Evolutionary conservation across 2,888 invertebrate species (phyloP).

Genomic region (Acleris literana): DNA sequence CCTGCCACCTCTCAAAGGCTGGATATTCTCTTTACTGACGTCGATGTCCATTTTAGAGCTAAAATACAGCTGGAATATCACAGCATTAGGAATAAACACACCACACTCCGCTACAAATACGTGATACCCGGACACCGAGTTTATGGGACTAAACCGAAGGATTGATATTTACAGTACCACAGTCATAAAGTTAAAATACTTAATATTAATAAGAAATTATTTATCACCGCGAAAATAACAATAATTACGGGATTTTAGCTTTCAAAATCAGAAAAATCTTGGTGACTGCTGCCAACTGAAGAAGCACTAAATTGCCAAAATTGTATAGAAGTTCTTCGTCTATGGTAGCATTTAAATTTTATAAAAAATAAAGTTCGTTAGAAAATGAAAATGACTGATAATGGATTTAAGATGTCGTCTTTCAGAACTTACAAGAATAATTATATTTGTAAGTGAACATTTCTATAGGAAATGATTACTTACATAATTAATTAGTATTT

Average conservation of each 20-base stretch:
- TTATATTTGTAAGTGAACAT: background rate
- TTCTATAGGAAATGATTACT: no score
- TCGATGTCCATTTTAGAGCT: slow-evolving; percentile 88
- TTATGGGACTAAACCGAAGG: slow-evolving; percentile 42
- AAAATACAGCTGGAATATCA: slow-evolving; percentile 65
- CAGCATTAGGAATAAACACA: slow-evolving; percentile 75
- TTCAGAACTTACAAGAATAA: background rate
- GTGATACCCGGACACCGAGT: slow-evolving; percentile 55
- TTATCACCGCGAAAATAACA: slow-evolving; percentile 35
- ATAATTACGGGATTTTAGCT: slow-evolving; percentile 53
- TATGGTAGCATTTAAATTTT: slow-evolving; percentile 70
- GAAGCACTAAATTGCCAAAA: slow-evolving; percentile 73
- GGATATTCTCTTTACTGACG: slow-evolving; percentile 96
- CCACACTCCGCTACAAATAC: slow-evolving; percentile 66
- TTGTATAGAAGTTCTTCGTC: slow-evolving; percentile 60
- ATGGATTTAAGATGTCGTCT: background rate
- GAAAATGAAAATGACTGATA: slow-evolving; percentile 10
- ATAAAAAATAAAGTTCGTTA: slow-evolving; percentile 40
- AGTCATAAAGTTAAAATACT: slow-evolving; percentile 36
- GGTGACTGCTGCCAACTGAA: slow-evolving; percentile 74
- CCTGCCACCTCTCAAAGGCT: slow-evolving; percentile 94
- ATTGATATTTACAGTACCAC: slow-evolving; percentile 42
- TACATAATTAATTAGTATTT: no score
- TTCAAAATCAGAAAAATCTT: slow-evolving; percentile 69
- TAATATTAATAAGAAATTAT: slow-evolving; percentile 37